These are phyloP conservation scores for Papilio glaucus DNA, from an alignment of 1,140 invertebrate genomes.

Conservation along the genomic window DNA sequence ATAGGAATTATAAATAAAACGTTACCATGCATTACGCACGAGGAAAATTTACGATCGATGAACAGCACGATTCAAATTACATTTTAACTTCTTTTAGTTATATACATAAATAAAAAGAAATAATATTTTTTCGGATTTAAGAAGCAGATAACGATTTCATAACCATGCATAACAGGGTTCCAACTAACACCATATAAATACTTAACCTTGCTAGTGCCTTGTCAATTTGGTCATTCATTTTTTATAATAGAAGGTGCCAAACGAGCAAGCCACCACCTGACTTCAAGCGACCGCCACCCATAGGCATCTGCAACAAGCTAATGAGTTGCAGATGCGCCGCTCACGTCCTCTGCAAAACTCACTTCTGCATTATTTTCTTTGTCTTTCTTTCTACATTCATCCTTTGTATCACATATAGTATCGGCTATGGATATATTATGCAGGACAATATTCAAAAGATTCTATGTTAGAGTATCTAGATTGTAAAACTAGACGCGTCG, in stretches of 20 bases:
- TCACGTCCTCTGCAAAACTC: background rate
- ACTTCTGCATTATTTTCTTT: background rate
- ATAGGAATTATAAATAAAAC: constrained; percentile 14
- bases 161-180: no score
- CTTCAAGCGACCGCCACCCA: no score
- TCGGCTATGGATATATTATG: background rate
- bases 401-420: background rate
- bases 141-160: no score
- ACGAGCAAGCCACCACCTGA: no score
- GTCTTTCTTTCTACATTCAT: background rate
- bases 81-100: background rate
- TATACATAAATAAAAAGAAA: background rate
- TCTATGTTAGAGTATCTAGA: background rate
- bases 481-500: constrained; percentile 17
- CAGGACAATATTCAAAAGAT: constrained; percentile 13
- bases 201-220: no score
- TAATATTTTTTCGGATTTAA: no score
- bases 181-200: no score
- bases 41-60: constrained; percentile 2
- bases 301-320: no score
- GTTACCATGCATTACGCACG: background rate
- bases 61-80: background rate
- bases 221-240: no score
- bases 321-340: no score
- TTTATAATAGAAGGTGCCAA: no score